Evolutionary conservation across 23 tunicate genomes (phyloP).

Genomic region (Halocynthia roretzi): DNA sequence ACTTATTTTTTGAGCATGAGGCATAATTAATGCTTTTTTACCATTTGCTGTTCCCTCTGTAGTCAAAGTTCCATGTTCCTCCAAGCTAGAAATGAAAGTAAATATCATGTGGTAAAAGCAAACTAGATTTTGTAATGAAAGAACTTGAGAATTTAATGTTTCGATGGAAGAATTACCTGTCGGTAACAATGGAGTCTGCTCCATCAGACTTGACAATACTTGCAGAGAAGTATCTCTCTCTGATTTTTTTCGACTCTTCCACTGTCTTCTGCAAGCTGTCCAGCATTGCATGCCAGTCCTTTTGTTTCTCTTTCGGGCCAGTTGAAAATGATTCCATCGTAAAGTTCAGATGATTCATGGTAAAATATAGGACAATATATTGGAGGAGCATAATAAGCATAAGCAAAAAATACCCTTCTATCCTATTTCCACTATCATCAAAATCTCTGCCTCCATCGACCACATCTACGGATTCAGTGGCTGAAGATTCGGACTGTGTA

Average conservation of each 20-base stretch:
- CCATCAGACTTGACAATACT: background rate
- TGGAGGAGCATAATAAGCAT: background rate
- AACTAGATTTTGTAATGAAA: no score
- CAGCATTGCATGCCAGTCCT: constrained; percentile 62
- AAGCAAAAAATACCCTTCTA: background rate
- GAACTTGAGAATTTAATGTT: no score
- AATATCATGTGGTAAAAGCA: no score
- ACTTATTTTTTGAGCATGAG: no score
- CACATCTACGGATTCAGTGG: background rate
- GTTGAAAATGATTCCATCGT: no score
- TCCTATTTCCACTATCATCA: background rate
- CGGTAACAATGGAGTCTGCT: no score
- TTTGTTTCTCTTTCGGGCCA: background rate
- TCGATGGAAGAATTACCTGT: no score
- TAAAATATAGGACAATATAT: background rate
- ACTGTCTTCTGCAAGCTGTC: constrained; percentile 83
- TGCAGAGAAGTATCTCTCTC: constrained; percentile 74
- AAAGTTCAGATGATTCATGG: no score
- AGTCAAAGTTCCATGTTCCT: no score
- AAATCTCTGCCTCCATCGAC: background rate
- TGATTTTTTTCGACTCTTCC: constrained; percentile 73
- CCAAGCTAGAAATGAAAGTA: no score
- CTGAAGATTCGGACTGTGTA: background rate
- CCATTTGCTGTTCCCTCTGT: no score
- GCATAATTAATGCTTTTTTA: no score